Evolutionary conservation across 2,797 vertebrate genomes (phyloP).

Genomic region (Anguilla megastoma): DNA sequence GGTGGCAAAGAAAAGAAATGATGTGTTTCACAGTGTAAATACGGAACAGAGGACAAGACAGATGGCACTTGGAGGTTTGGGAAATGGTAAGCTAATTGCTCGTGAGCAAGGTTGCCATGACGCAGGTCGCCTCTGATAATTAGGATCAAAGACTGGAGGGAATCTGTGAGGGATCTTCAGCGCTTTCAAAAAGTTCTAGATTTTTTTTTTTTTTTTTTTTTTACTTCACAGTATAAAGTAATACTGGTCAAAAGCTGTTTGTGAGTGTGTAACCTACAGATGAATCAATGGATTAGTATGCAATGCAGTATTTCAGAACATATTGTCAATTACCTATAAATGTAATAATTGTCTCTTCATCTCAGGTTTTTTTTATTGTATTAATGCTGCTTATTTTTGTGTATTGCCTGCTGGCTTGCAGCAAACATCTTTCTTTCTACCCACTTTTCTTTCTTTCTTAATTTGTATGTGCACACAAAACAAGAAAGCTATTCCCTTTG

Average conservation of each 20-base stretch:
- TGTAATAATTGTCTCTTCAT: background rate
- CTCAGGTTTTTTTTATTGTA: background rate
- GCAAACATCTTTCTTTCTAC: too few species aligned
- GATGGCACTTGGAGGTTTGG: background rate
- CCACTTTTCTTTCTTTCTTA: background rate
- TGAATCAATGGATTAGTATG: background rate
- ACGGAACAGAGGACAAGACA: background rate
- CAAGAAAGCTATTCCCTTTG: background rate
- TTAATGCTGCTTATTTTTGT: background rate
- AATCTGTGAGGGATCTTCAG: background rate
- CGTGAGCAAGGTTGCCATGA: background rate
- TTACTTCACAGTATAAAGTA: background rate
- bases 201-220: background rate
- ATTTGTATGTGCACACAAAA: background rate
- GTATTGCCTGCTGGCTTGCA: background rate
- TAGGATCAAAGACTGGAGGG: constrained; percentile 1
- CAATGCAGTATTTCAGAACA: background rate
- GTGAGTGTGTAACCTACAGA: background rate
- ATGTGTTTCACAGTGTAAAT: background rate
- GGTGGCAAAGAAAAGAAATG: background rate
- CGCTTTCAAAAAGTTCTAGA: background rate
- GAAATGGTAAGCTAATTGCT: background rate
- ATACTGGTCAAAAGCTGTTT: background rate
- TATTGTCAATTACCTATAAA: background rate
- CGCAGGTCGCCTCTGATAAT: background rate